Evolutionary conservation across 2,113 vertebrate species (phyloP).

Genomic region (Colinus virginianus): DNA sequence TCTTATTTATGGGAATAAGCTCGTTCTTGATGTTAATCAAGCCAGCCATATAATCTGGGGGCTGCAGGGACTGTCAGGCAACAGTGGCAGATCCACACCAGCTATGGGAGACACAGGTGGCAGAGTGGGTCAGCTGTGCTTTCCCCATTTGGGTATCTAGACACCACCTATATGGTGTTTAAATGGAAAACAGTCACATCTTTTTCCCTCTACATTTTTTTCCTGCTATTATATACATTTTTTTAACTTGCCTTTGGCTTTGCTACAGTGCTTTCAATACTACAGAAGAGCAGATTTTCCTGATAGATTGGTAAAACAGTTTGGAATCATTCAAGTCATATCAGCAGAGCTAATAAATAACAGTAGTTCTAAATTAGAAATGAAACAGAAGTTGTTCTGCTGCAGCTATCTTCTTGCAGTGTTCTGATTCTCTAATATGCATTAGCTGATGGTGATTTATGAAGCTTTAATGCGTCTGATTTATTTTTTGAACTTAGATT

Average conservation of each 20-base stretch:
- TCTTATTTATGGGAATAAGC: neutral
- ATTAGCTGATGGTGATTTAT: slow-evolving; percentile 36
- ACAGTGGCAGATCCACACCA: neutral
- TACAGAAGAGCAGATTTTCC: neutral
- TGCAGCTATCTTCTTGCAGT: neutral
- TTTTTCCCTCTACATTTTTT: neutral
- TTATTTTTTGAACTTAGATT: neutral
- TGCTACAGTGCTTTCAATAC: neutral
- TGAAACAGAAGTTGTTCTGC: neutral
- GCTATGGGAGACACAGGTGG: neutral
- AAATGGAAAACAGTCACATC: neutral
- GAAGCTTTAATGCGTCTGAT: slow-evolving; percentile 6
- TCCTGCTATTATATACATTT: neutral
- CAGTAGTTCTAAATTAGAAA: neutral
- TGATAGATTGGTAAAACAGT: neutral
- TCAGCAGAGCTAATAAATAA: neutral
- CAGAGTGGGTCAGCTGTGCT: neutral
- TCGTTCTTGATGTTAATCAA: neutral
- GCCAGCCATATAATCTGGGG: neutral
- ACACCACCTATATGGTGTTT: neutral
- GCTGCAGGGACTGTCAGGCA: neutral
- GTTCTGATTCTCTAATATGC: neutral
- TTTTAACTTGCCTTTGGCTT: neutral
- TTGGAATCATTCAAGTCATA: neutral
- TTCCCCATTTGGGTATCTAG: neutral